These are phyloP conservation scores for Belonocnema kinseyi DNA, from an alignment of 1,140 invertebrate genomes.

Conservation along the genomic window DNA sequence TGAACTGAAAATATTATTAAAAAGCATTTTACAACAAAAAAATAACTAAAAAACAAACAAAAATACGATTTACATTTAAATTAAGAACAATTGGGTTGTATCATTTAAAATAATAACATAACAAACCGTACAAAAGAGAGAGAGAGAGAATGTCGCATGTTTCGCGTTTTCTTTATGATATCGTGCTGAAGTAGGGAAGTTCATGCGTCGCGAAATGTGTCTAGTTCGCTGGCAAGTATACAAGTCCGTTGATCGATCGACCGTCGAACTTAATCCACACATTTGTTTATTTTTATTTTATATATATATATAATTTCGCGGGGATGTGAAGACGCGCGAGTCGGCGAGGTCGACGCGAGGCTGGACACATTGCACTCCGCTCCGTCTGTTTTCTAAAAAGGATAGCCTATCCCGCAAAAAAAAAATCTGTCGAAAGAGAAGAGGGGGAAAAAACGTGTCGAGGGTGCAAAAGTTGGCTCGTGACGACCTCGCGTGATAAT, in stretches of 20 bases:
- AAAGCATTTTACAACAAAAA: constrained; percentile 78
- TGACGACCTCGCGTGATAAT: constrained; percentile 10
- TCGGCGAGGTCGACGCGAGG: not conserved
- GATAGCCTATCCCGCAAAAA: not conserved
- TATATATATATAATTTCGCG: not conserved
- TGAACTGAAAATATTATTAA: constrained; percentile 78
- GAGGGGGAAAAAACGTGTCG: not conserved
- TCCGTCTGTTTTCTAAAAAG: not conserved
- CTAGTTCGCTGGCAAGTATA: constrained; percentile 21
- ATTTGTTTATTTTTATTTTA: not conserved
- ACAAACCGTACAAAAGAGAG: constrained; percentile 75
- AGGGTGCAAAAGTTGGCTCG: constrained; percentile 1
- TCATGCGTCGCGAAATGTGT: constrained; percentile 27
- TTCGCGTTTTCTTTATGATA: constrained; percentile 40
- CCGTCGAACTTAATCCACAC: not conserved
- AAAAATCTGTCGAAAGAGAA: not conserved
- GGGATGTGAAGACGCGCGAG: not conserved
- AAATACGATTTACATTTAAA: constrained; percentile 77
- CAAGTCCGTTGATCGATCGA: constrained; percentile 20
- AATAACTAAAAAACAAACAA: constrained; percentile 77
- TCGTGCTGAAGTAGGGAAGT: constrained; percentile 19
- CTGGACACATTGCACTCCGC: not conserved
- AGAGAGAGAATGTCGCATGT: constrained; percentile 60
- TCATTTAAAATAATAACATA: constrained; percentile 75
- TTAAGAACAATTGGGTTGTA: constrained; percentile 76